These are phyloP conservation scores for Loripinus fragilis DNA, from an alignment of 2,888 invertebrate genomes.

Conservation along the genomic window DNA sequence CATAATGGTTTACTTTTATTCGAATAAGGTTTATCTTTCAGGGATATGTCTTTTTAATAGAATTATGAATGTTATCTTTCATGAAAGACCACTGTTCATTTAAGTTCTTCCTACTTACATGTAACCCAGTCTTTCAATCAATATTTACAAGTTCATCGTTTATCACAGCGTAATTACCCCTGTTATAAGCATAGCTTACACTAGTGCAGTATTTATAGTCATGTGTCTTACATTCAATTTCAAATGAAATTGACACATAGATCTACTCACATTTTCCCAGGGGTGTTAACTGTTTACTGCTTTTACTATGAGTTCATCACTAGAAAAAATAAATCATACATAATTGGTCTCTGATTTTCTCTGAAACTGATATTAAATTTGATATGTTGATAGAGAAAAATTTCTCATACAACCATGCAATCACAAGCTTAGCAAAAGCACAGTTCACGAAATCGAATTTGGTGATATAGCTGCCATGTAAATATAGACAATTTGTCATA, in stretches of 20 bases:
- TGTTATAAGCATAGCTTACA: neutral
- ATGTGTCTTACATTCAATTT: neutral
- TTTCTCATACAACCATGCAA: neutral
- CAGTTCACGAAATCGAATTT: no score
- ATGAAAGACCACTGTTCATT: conserved; percentile 6
- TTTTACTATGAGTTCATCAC: neutral
- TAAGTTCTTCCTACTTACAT: neutral
- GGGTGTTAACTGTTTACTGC: neutral
- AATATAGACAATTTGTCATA: no score
- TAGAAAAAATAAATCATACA: neutral
- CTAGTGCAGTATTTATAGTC: neutral
- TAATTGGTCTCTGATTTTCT: neutral
- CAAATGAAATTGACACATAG: neutral
- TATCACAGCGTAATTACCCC: neutral
- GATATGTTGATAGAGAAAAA: neutral
- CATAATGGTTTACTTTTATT: conserved; percentile 1
- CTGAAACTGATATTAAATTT: neutral
- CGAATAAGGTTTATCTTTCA: neutral
- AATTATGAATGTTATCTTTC: neutral
- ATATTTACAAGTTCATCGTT: neutral
- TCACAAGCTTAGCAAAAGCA: no score
- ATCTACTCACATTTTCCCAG: neutral
- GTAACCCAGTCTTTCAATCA: neutral
- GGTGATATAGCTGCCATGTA: no score
- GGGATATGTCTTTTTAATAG: neutral